phyloP scores from a whole-genome alignment of 2,797 vertebrate genomes.

The Australoheros facetus region DNA sequence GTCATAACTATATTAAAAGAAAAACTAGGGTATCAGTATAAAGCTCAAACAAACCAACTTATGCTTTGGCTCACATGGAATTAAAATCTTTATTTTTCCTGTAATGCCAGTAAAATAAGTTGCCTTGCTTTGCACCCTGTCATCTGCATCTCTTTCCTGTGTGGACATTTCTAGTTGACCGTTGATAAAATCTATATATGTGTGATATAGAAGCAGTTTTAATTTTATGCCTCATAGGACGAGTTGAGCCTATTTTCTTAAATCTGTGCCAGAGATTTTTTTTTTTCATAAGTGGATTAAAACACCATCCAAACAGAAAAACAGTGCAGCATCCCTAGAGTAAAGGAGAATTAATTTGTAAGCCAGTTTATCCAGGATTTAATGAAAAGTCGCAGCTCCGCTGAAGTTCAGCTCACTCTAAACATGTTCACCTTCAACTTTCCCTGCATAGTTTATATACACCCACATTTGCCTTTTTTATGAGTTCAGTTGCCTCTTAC shows the following conservation, averaged over 20 bases:
- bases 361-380: slow-evolving; percentile 26
- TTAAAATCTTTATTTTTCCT: neutral
- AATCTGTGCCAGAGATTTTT: neutral
- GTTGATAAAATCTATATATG: neutral
- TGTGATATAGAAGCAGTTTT: neutral
- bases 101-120: neutral
- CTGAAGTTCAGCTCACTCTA: slow-evolving; percentile 6
- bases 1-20: neutral
- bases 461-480: neutral
- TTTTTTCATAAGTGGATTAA: neutral
- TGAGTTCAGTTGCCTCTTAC: neutral
- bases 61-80: neutral
- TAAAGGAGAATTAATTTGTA: slow-evolving; percentile 14
- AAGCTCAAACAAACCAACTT: neutral
- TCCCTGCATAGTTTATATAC: neutral
- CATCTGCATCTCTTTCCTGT: neutral
- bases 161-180: neutral
- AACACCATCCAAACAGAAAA: slow-evolving; percentile 19
- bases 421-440: slow-evolving; percentile 15
- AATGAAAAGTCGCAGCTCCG: slow-evolving; percentile 23
- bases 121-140: neutral
- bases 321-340: neutral
- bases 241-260: neutral
- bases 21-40: neutral
- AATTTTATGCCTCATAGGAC: neutral